A percentile compares a stretch with the other conserved stretches of the same genome.
phyloP scores from a whole-genome alignment of 2,888 invertebrate species.

The Trichopoda pennipes region DNA sequence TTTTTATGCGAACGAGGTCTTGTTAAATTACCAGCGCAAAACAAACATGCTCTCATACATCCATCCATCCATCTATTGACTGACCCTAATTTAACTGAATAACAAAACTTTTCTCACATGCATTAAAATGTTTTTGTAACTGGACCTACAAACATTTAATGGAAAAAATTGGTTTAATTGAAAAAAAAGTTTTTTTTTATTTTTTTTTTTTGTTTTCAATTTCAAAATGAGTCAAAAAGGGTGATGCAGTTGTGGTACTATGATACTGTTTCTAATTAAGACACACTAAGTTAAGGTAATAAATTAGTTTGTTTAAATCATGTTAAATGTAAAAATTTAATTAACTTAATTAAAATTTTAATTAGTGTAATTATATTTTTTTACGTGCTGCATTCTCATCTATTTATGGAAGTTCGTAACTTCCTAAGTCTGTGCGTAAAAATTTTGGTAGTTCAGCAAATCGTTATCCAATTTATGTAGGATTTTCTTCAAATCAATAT shows the following conservation, averaged over 20 bases:
- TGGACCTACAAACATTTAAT: background rate
- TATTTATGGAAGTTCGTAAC: no score
- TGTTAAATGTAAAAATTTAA: background rate
- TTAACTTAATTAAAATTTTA: no score
- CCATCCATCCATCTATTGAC: background rate
- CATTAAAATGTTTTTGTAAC: background rate
- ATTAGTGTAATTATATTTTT: no score
- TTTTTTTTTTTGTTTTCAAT: no score
- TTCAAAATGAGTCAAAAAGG: conserved; percentile 4
- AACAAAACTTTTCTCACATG: conserved; percentile 21
- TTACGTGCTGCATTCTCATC: no score
- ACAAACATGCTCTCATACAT: conserved; percentile 6
- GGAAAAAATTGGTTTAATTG: conserved; percentile 14
- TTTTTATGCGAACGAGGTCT: conserved; percentile 30
- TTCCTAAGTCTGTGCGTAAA: no score
- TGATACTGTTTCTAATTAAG: conserved; percentile 18
- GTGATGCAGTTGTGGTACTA: conserved; percentile 4
- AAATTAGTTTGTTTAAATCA: background rate
- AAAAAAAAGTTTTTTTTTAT: conserved; percentile 1
- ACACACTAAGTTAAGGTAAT: conserved; percentile 4
- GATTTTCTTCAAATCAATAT: no score
- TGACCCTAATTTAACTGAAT: conserved; percentile 53
- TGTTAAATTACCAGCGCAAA: conserved; percentile 34
- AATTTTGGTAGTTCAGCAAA: no score
- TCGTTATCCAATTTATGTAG: no score